Evolutionary conservation across 2,113 vertebrate genomes (phyloP), one percentile per base, ranked within the genome.

Genomic region (Lepisosteus osseus): DNA sequence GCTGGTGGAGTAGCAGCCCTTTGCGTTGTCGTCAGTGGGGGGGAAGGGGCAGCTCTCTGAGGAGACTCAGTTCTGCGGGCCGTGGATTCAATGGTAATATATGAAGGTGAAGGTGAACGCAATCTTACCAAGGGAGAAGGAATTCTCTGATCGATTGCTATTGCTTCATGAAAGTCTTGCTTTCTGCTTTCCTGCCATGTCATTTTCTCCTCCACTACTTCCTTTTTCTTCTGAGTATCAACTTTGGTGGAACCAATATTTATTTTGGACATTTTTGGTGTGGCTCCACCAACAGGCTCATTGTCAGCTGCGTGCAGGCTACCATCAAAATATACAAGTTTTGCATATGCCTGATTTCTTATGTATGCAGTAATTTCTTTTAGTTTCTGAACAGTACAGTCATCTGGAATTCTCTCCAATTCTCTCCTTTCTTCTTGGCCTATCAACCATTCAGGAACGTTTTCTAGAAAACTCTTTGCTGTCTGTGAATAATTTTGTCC

Each of bases 21-120:
- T 77, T 88, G 86, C 1, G 85, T 72, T 56, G 85, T 29, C 2
- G 29, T 29, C 29, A 29, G 87, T 1, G 87, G 89, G 2, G 88
- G 92, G 13, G 90, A 89, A 3, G 83, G 84, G 3, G 79, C 79
- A 2, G 90, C 83, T 77, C 84, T 90, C 5, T 90, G 74, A 11
- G 93, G 86, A 0, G 90, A 90, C 62, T 93, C 90, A 2, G 86
- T 86, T 78, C 86, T 78, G 40, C 88, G 81, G 9, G 79, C 82
- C 0, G 85, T 94, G 29, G 94, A 96, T 68, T 95, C 94, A 2
- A 95, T 95, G 40, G 91, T 95, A 74, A 97, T 96, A 63, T 92
- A 95, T 2, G 92, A 93, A 7, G 95, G 94, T 0, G 95, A 97
- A 0, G 92, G 90, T 0, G 94, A 87, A 1, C 90, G 84, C 79